Evolutionary conservation across 2,797 vertebrate species (phyloP).

Genomic region (Psittacula echo): DNA sequence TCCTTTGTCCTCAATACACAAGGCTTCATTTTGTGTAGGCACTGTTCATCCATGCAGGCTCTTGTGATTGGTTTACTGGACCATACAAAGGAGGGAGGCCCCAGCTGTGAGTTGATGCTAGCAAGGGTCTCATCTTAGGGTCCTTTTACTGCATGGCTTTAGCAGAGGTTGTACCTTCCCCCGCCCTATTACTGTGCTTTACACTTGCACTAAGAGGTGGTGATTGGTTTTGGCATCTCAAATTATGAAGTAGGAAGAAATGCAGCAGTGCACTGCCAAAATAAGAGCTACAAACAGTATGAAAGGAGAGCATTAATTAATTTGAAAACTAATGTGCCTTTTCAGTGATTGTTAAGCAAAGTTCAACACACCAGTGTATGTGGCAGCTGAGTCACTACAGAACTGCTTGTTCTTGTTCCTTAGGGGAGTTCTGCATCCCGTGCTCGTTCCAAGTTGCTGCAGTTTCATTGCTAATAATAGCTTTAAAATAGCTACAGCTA

Average conservation of each 20-base stretch:
- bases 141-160: background rate
- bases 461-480: background rate
- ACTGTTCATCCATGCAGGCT: background rate
- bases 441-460: background rate
- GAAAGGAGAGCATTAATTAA: background rate
- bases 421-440: background rate
- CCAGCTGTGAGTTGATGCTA: background rate
- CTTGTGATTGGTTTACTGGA: background rate
- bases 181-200: rapidly evolving
- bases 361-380: background rate
- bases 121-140: rapidly evolving
- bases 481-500: background rate
- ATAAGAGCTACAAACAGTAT: background rate
- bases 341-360: background rate
- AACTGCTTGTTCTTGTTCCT: background rate
- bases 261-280: background rate
- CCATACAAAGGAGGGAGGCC: rapidly evolving
- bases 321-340: background rate
- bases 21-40: background rate
- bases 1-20: background rate
- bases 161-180: background rate
- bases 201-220: background rate
- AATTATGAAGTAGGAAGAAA: background rate
- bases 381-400: background rate
- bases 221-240: background rate